These are phyloP conservation scores for Ceratotherium simum DNA, from an alignment of 2,113 vertebrate species.

Conservation along the genomic window DNA sequence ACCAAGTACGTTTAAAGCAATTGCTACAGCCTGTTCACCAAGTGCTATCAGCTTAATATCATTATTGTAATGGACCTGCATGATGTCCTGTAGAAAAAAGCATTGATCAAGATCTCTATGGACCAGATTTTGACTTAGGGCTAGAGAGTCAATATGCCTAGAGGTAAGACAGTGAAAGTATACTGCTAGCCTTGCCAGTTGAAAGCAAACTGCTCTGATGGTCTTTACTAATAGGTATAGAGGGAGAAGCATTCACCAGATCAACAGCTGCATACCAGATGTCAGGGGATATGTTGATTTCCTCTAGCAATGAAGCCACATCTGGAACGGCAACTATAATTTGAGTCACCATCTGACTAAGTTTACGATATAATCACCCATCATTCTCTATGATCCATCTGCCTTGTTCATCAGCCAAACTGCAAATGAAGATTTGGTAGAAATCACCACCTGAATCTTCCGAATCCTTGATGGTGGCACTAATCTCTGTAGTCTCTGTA, in stretches of 20 bases:
- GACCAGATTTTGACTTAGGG: not conserved
- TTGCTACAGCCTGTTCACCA: not conserved
- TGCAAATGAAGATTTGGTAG: not conserved
- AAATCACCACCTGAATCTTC: not conserved
- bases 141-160: not conserved
- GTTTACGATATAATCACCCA: not conserved
- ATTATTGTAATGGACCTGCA: not conserved
- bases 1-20: not conserved
- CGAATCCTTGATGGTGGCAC: not conserved
- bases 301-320: not conserved
- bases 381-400: not conserved
- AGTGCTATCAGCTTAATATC: not conserved
- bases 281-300: not conserved
- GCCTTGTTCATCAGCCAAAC: not conserved
- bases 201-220: not conserved
- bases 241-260: not conserved
- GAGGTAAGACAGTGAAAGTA: not conserved
- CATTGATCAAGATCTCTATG: not conserved
- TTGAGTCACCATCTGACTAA: not conserved
- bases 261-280: not conserved
- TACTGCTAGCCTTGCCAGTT: not conserved
- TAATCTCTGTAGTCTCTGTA: not conserved
- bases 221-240: not conserved
- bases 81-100: not conserved
- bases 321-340: not conserved